Conservation (phyloP, 2,888 invertebrate genomes). For the Napeogenes inachia region DNA sequence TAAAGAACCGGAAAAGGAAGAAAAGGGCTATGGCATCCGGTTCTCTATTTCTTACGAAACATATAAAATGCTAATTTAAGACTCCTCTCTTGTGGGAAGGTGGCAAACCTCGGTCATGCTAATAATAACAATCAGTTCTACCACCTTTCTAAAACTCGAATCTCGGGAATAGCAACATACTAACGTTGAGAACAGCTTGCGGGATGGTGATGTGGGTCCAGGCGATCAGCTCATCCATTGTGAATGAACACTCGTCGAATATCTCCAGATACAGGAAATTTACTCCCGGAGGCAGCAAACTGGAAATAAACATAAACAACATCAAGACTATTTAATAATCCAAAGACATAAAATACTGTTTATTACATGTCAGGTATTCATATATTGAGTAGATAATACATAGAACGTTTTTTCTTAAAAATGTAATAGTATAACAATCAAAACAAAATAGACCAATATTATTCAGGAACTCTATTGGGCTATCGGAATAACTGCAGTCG, state of each 20-base stretch:
- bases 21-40: too few relatives aligned
- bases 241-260: conserved; percentile 97
- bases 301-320: conserved; percentile 44
- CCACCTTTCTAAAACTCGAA: background rate
- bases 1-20: too few relatives aligned
- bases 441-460: too few relatives aligned
- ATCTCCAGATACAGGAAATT: conserved; percentile 94
- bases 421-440: conserved; percentile 3
- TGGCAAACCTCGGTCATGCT: background rate
- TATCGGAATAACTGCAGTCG: too few relatives aligned
- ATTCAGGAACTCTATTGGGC: too few relatives aligned
- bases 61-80: too few relatives aligned
- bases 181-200: conserved; percentile 82
- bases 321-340: background rate
- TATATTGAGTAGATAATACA: too few relatives aligned
- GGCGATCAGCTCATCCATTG: conserved; percentile 96
- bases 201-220: conserved; percentile 95
- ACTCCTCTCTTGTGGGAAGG: background rate
- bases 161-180: conserved; percentile 24
- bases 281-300: conserved; percentile 92
- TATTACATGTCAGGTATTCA: too few relatives aligned
- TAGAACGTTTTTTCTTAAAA: too few relatives aligned
- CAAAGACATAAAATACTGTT: too few relatives aligned
- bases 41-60: too few relatives aligned
- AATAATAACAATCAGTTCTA: background rate